A percentile compares a stretch with the other conserved stretches of the same genome.
Evolutionary conservation across 2,113 vertebrate species (phyloP).

Genomic region (Hippocampus guttulatus): DNA sequence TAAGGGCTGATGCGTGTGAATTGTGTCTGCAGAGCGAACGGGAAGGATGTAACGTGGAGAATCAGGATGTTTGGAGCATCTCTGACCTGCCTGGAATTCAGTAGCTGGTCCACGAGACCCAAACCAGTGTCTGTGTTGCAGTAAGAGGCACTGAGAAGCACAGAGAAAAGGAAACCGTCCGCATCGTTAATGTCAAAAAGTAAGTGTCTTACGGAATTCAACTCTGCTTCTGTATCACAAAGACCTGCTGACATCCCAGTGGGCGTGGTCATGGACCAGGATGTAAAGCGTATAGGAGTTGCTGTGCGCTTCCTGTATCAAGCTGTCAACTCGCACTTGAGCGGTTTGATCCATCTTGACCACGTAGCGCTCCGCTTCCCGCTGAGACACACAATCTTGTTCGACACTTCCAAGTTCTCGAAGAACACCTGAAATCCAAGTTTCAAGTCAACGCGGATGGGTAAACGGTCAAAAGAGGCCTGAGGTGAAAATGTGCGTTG

Average conservation of each 20-base stretch:
- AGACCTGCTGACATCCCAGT: constrained; percentile 91
- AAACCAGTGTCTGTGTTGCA: constrained; percentile 64
- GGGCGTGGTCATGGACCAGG: constrained; percentile 93
- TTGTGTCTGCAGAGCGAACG: constrained; percentile 92
- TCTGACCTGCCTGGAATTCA: constrained; percentile 90
- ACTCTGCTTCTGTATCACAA: constrained; percentile 3
- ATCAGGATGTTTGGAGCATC: constrained; percentile 90
- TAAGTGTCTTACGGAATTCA: not conserved
- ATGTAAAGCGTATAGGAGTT: constrained; percentile 93
- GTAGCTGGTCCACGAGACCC: constrained; percentile 85
- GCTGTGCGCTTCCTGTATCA: constrained; percentile 84
- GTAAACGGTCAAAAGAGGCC: not conserved
- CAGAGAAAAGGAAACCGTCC: not conserved
- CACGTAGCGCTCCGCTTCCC: constrained; percentile 82
- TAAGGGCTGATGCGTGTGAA: constrained; percentile 91
- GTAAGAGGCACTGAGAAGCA: constrained; percentile 53
- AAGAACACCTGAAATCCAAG: constrained; percentile 79
- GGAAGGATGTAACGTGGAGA: constrained; percentile 94
- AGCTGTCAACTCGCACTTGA: constrained; percentile 78
- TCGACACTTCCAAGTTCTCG: constrained; percentile 87
- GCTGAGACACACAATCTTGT: constrained; percentile 76
- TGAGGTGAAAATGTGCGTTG: not conserved
- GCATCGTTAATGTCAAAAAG: not conserved
- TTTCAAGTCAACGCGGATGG: not conserved
- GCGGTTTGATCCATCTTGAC: constrained; percentile 85